phyloP scores from a whole-genome alignment of 1,140 invertebrate species.

The Polypedilum pembai region DNA sequence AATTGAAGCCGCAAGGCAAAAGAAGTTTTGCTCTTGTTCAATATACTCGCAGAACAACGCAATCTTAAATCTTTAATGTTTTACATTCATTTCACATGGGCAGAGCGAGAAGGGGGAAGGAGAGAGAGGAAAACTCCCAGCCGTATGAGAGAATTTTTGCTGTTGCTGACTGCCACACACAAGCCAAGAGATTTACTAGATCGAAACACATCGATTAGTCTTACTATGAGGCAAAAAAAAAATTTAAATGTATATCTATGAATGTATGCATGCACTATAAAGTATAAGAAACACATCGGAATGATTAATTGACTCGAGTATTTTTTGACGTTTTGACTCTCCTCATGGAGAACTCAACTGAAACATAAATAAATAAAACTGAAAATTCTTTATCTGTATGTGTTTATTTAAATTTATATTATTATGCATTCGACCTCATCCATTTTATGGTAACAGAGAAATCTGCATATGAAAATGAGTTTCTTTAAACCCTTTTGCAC shows the following conservation, averaged over 20 bases:
- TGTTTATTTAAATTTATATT: background rate
- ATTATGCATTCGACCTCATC: background rate
- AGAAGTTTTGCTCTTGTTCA: background rate
- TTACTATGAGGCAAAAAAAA: background rate
- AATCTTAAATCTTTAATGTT: constrained; percentile 19
- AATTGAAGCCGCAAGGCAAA: constrained; percentile 16
- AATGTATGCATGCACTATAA: constrained; percentile 1
- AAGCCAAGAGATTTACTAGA: background rate
- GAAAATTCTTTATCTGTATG: background rate
- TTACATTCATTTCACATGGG: constrained; percentile 17
- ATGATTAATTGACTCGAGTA: constrained; percentile 18
- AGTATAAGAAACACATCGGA: constrained; percentile 1
- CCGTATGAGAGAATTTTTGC: background rate
- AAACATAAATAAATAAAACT: background rate
- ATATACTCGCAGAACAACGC: background rate
- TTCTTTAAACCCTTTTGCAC: constrained; percentile 4
- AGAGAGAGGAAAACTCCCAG: background rate
- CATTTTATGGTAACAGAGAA: background rate
- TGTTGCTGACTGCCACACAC: constrained; percentile 1
- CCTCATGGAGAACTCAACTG: background rate
- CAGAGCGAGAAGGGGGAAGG: background rate
- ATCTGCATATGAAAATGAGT: constrained; percentile 18
- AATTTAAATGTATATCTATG: background rate
- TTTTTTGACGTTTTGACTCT: constrained; percentile 18
- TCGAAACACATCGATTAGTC: constrained; percentile 4